Evolutionary conservation across 1,140 invertebrate species (phyloP).

Genomic region (Ephestia elutella): DNA sequence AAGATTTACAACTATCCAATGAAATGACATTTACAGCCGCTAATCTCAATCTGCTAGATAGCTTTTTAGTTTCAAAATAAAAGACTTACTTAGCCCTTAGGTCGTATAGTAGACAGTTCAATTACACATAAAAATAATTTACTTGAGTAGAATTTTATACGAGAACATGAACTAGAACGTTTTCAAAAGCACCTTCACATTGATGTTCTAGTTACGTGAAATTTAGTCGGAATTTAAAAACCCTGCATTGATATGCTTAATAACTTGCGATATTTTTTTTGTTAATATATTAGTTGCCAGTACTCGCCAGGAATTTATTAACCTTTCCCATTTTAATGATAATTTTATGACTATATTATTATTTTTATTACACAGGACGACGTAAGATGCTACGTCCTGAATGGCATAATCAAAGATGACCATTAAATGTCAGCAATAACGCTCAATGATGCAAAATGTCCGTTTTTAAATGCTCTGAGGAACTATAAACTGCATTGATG

Average conservation of each 20-base stretch:
- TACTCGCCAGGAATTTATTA: neutral
- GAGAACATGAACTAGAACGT: neutral
- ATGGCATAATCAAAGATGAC: neutral
- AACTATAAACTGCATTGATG: neutral
- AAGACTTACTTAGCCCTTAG: neutral
- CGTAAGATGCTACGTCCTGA: neutral
- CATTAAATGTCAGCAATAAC: neutral
- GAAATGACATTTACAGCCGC: too few relatives aligned
- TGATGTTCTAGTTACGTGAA: too few relatives aligned
- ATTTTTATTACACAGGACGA: neutral
- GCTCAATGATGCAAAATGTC: neutral
- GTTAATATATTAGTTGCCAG: too few relatives aligned
- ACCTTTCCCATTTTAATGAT: neutral
- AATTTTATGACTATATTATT: neutral
- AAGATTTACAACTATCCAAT: too few relatives aligned
- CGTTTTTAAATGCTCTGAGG: neutral
- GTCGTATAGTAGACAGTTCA: conserved; percentile 34
- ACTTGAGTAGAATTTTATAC: conserved; percentile 29
- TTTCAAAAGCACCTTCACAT: neutral
- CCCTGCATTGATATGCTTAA: too few relatives aligned
- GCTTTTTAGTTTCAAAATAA: neutral
- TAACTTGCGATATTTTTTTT: too few relatives aligned
- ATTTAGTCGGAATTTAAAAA: too few relatives aligned
- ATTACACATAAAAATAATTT: neutral
- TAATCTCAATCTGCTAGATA: too few relatives aligned